Percentiles rank a stretch among this genome's conserved stretches.
Conservation (phyloP, 2,797 vertebrate species). For the Semaprochilodus insignis region DNA sequence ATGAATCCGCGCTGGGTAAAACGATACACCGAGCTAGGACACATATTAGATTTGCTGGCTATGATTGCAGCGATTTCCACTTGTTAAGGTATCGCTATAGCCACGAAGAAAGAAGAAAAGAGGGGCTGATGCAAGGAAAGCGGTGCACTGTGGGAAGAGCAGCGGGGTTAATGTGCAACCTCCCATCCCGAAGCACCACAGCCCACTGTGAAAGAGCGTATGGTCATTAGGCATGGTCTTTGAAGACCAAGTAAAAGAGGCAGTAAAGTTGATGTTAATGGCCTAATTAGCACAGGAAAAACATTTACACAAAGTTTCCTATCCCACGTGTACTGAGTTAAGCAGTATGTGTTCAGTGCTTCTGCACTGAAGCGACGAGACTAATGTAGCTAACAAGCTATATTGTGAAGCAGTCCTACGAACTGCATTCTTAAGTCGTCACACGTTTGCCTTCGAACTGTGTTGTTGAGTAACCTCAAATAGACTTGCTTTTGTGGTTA, state of each 20-base stretch:
- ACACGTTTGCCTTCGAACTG: too few relatives aligned
- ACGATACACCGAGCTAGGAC: background rate
- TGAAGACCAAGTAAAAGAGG: background rate
- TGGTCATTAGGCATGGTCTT: background rate
- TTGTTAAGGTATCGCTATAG: slow-evolving; percentile 1
- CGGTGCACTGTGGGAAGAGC: slow-evolving; percentile 22
- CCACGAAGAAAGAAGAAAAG: background rate
- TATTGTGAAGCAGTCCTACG: too few relatives aligned
- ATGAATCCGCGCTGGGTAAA: background rate
- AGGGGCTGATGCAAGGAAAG: slow-evolving; percentile 34
- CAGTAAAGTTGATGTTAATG: background rate
- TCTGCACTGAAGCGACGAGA: background rate
- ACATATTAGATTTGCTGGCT: background rate
- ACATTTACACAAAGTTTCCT: background rate
- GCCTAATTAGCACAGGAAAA: background rate
- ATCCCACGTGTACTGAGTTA: background rate
- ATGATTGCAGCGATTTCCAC: slow-evolving; percentile 11
- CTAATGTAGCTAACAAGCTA: too few relatives aligned
- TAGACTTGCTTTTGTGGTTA: too few relatives aligned
- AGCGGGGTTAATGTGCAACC: slow-evolving; percentile 12
- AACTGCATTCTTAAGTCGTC: too few relatives aligned
- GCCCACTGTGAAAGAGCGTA: background rate
- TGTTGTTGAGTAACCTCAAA: too few relatives aligned
- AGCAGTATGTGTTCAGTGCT: background rate
- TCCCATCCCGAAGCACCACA: background rate